phyloP scores from a whole-genome alignment of 1,140 invertebrate species.

The Ooceraea biroi region DNA sequence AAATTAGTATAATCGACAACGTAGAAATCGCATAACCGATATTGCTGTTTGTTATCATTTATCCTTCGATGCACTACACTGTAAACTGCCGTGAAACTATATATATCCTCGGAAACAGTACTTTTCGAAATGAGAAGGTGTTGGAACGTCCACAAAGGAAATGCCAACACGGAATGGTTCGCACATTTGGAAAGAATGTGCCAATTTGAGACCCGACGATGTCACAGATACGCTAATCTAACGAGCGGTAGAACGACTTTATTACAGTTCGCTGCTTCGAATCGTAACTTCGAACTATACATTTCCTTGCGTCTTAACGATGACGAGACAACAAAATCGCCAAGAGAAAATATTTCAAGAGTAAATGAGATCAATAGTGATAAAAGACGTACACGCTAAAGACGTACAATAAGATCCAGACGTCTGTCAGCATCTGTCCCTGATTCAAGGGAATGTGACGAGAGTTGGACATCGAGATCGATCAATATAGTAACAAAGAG shows the following conservation, averaged over 20 bases:
- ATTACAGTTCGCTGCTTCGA: neutral
- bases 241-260: constrained; percentile 11
- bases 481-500: constrained; percentile 25
- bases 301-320: neutral
- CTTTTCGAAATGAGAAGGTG: neutral
- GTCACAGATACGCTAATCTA: constrained; percentile 6
- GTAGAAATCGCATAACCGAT: constrained; percentile 18
- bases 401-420: constrained; percentile 16
- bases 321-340: constrained; percentile 23
- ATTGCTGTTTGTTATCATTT: neutral
- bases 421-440: too few species aligned
- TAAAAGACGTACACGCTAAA: neutral
- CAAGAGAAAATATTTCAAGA: constrained; percentile 8
- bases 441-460: neutral
- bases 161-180: constrained; percentile 10
- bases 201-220: neutral
- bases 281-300: too few species aligned
- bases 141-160: constrained; percentile 4
- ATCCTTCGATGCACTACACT: constrained; percentile 19
- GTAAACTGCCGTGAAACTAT: neutral
- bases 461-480: neutral
- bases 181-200: neutral
- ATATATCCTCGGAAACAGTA: neutral
- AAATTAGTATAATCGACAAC: constrained; percentile 31
- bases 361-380: constrained; percentile 13